Percentiles rank a stretch among this genome's conserved stretches.
These are phyloP conservation scores for Picathartes gymnocephalus DNA, from an alignment of 2,113 vertebrate species.

Conservation along the genomic window DNA sequence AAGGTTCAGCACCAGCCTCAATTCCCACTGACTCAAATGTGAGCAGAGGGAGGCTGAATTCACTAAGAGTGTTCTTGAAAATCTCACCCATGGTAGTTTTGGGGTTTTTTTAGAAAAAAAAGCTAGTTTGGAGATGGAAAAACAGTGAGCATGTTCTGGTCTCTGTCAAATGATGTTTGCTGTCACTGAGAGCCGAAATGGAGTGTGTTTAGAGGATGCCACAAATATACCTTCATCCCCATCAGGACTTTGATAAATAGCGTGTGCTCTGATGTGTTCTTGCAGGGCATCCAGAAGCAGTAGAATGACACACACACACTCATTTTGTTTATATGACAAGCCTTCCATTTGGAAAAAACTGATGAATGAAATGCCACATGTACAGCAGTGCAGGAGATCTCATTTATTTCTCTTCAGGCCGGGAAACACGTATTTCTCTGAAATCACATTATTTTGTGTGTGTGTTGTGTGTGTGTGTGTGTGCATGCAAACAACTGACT, in stretches of 20 bases:
- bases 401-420: background rate
- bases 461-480: background rate
- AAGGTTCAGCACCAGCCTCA: background rate
- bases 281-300: background rate
- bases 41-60: background rate
- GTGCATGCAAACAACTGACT: accelerated
- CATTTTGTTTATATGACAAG: conserved; percentile 23
- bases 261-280: background rate
- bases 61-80: background rate
- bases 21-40: background rate
- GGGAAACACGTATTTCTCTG: background rate
- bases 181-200: background rate
- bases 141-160: background rate
- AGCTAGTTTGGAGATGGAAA: background rate
- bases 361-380: background rate
- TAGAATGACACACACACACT: background rate
- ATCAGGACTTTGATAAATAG: conserved; percentile 37
- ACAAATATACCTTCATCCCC: background rate
- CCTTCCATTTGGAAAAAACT: background rate
- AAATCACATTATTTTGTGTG: background rate
- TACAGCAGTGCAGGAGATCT: background rate
- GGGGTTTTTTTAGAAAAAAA: background rate
- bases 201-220: background rate
- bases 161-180: background rate
- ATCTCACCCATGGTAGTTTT: background rate